Conservation (phyloP, 2,797 vertebrate species). For the Pyrocephalus nanus region DNA sequence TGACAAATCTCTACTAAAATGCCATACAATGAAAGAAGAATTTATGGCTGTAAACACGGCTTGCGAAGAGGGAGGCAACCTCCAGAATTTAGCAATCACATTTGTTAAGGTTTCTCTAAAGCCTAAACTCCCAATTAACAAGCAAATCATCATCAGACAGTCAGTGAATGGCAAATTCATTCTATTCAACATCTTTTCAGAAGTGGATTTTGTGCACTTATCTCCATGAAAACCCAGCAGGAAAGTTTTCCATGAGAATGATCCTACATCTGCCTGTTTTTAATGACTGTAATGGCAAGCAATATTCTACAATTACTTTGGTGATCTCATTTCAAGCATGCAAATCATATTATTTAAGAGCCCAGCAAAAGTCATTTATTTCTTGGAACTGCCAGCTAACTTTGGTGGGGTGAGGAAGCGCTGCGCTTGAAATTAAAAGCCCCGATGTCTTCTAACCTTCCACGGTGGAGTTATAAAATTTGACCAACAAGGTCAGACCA, state of each 20-base stretch:
- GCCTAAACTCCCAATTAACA: conserved; percentile 81
- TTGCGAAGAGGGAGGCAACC: conserved; percentile 67
- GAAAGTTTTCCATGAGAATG: conserved; percentile 81
- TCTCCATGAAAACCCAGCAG: conserved; percentile 81
- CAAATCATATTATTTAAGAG: conserved; percentile 81
- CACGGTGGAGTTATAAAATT: conserved; percentile 20
- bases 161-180: conserved; percentile 80
- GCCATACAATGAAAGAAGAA: conserved; percentile 61
- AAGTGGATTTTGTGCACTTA: conserved; percentile 81
- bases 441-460: conserved; percentile 36
- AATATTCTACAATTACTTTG: conserved; percentile 79
- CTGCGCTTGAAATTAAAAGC: conserved; percentile 29
- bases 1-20: conserved; percentile 23
- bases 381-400: conserved; percentile 69
- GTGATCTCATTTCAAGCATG: conserved; percentile 78
- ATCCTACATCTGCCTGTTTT: conserved; percentile 79
- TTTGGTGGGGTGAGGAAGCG: conserved; percentile 43
- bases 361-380: conserved; percentile 75
- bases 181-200: conserved; percentile 81
- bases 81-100: conserved; percentile 79
- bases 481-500: conserved; percentile 56
- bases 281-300: conserved; percentile 78
- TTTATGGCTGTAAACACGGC: conserved; percentile 71
- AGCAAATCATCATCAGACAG: conserved; percentile 82
- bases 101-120: conserved; percentile 80